Conservation (phyloP, 2,113 vertebrate genomes). For the Petaurus breviceps region DNA sequence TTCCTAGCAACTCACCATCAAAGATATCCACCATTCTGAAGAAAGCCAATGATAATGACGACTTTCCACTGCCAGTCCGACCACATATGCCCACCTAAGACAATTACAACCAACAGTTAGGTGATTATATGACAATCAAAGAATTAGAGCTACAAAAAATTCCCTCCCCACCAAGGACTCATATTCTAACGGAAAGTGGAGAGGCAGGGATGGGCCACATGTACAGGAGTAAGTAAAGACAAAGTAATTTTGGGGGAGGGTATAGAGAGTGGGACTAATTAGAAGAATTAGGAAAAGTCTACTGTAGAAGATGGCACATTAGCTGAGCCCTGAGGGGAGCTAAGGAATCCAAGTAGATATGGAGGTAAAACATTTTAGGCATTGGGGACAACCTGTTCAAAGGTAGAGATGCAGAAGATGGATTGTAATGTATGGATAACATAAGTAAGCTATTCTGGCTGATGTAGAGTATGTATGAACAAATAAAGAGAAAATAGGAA, state of each 20-base stretch:
- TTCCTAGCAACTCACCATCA: conserved; percentile 89
- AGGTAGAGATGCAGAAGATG: background rate
- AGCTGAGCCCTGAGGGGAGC: background rate
- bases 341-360: background rate
- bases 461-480: no score
- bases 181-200: background rate
- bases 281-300: background rate
- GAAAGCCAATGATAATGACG: conserved; percentile 96
- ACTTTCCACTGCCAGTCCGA: conserved; percentile 97
- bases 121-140: background rate
- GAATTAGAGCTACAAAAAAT: background rate
- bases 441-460: no score
- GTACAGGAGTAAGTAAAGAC: background rate
- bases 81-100: conserved; percentile 97
- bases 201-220: background rate
- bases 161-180: background rate
- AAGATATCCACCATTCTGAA: conserved; percentile 99
- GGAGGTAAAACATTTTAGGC: background rate
- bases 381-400: background rate
- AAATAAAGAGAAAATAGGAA: background rate
- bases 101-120: background rate
- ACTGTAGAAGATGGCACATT: background rate
- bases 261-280: background rate
- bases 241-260: background rate
- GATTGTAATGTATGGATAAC: no score